phyloP scores from a whole-genome alignment of 2,888 invertebrate species.

The Zhuqinia jingwanae region DNA sequence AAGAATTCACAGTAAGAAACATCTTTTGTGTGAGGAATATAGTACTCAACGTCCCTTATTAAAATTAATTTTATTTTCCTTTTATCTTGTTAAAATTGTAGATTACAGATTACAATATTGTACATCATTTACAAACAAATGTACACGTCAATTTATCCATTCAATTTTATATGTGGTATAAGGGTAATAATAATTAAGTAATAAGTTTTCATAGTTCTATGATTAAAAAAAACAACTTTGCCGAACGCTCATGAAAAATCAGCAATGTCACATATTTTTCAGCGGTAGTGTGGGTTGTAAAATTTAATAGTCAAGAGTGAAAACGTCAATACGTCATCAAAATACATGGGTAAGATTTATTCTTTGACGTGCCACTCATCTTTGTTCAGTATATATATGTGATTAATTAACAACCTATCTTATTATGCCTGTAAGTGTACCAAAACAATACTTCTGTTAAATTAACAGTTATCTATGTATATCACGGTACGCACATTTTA shows the following conservation, averaged over 20 bases:
- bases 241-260: conserved; percentile 52
- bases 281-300: conserved; percentile 18
- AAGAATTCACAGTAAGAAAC: conserved; percentile 60
- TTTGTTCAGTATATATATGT: not conserved
- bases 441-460: not conserved
- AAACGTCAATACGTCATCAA: conserved; percentile 7
- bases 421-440: not conserved
- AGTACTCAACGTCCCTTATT: not conserved
- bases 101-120: conserved; percentile 5
- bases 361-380: not conserved
- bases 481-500: conserved; percentile 29
- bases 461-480: conserved; percentile 2
- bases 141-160: conserved; percentile 19
- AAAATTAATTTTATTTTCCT: too few relatives aligned
- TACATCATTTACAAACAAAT: conserved; percentile 37
- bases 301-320: not conserved
- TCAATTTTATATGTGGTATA: not conserved
- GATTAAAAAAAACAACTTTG: conserved; percentile 19
- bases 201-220: conserved; percentile 12
- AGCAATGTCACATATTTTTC: conserved; percentile 28
- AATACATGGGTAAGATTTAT: conserved; percentile 6
- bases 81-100: too few relatives aligned
- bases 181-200: conserved; percentile 33
- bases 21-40: conserved; percentile 12
- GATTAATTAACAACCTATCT: not conserved